These are phyloP conservation scores for Cyclophora punctaria DNA, from an alignment of 2,888 invertebrate genomes.

Conservation along the genomic window DNA sequence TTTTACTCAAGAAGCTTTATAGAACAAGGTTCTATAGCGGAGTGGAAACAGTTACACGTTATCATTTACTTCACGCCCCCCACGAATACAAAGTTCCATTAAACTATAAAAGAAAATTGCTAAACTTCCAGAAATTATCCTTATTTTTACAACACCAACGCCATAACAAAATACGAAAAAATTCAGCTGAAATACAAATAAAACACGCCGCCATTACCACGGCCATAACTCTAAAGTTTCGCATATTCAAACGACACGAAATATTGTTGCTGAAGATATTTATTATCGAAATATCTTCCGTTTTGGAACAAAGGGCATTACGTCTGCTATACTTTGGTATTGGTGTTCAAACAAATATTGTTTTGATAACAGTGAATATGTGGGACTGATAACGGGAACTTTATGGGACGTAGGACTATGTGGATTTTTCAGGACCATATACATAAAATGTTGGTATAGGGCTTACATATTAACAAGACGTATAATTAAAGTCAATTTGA, in stretches of 20 bases:
- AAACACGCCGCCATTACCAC: background rate
- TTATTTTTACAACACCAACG: constrained; percentile 1
- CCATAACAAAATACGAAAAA: background rate
- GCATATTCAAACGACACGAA: constrained; percentile 21
- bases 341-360: background rate
- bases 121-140: too few relatives aligned
- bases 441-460: too few relatives aligned
- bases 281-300: constrained; percentile 18
- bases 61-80: too few relatives aligned
- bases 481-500: too few relatives aligned
- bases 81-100: too few relatives aligned
- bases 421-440: too few relatives aligned
- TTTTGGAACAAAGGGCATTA: constrained; percentile 15
- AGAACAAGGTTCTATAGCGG: too few relatives aligned
- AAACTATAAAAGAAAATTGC: too few relatives aligned
- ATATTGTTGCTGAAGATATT: constrained; percentile 17
- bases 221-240: constrained; percentile 10
- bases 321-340: constrained; percentile 4
- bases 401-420: background rate
- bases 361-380: background rate
- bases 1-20: too few relatives aligned
- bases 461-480: too few relatives aligned
- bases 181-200: background rate
- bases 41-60: too few relatives aligned
- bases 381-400: constrained; percentile 1